Base-by-base conservation (phyloP, 2,797 vertebrate species). In the Percopsis omiscomaycus region DNA sequence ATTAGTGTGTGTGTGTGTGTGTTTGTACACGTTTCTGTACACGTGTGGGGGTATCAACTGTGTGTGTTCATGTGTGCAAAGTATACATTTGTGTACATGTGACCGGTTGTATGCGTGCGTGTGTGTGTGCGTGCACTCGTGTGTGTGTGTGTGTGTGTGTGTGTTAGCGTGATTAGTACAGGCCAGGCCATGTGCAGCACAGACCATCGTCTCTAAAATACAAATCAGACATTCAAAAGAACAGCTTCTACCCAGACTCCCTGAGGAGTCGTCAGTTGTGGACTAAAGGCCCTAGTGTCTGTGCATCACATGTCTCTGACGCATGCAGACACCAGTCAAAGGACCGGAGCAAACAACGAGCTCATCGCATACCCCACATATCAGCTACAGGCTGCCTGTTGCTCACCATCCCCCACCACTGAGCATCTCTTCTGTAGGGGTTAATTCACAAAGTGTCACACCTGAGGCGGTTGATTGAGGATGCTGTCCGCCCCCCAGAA, bases 281-380 rank as follows among this genome's bases (percentile, higher is more conserved):
- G 74, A 92, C 88, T 86, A 89, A 88, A 84, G 94, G 91, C 93
- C 93, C 94, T 90, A 86, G 88, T 92, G 92, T 90, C 91, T 90
- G 93, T 83, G 75, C 80, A 82, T 88, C 88, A 86, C 86, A 78
- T 78, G 84, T 74, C 66, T 68, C 50, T 30, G 74, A 55, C 71
- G 62, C 64, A 66, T 73, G 85, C 57, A 47, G 59, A 64, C 66
- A 37, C 8, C 2, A 71, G 79, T 62, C 73, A 87, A 91, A 89
- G 90, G 91, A 90, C 79, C 81, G 54, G 69, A 75, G 78, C 68
- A 68, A 73, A 74, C 22, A 78, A 81, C 84, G 85, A 89, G 90
- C 85, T 91, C 91, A 87, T 90, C 86, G 81, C 73, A 75, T 83
- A 84, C 92, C 82, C 87, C 89, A 84, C 88, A 80, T 71, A 64